These are phyloP conservation scores for Chaenogobius annularis DNA, from an alignment of 2,113 vertebrate species.

Conservation along the genomic window DNA sequence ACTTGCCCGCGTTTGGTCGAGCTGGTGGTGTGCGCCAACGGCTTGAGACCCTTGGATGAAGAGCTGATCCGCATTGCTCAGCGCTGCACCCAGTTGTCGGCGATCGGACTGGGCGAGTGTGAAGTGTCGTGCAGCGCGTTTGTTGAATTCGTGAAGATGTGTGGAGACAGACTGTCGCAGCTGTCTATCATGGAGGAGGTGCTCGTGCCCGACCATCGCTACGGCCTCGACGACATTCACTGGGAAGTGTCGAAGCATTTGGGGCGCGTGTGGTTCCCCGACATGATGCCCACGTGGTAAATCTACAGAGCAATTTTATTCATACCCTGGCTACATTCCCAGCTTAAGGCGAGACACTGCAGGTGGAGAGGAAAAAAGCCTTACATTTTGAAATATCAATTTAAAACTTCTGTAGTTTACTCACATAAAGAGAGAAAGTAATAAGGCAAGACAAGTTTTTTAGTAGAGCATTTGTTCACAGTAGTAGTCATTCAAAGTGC, in stretches of 20 bases:
- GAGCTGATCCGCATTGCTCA: constrained; percentile 94
- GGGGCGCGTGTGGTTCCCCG: constrained; percentile 96
- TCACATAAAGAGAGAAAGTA: too few relatives aligned
- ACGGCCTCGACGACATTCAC: constrained; percentile 92
- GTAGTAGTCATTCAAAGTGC: too few relatives aligned
- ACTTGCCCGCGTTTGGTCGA: constrained; percentile 92
- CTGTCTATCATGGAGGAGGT: constrained; percentile 98
- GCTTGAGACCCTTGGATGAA: constrained; percentile 90
- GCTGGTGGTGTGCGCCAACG: constrained; percentile 95
- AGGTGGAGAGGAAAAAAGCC: too few relatives aligned
- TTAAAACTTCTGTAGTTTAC: too few relatives aligned
- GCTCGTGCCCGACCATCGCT: constrained; percentile 92
- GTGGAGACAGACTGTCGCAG: constrained; percentile 89
- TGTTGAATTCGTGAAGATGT: constrained; percentile 97
- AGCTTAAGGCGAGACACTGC: too few relatives aligned
- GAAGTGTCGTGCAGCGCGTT: constrained; percentile 98
- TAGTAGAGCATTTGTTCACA: too few relatives aligned
- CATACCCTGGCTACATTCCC: background rate
- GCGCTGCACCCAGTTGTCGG: constrained; percentile 90
- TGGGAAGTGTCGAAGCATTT: constrained; percentile 98
- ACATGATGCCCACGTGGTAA: constrained; percentile 99
- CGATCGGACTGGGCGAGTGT: constrained; percentile 93
- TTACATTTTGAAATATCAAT: too few relatives aligned
- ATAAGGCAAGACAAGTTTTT: too few relatives aligned
- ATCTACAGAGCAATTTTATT: constrained; percentile 16